These are phyloP conservation scores for Stictonetta naevosa DNA, from an alignment of 2,113 vertebrate species.

Conservation along the genomic window DNA sequence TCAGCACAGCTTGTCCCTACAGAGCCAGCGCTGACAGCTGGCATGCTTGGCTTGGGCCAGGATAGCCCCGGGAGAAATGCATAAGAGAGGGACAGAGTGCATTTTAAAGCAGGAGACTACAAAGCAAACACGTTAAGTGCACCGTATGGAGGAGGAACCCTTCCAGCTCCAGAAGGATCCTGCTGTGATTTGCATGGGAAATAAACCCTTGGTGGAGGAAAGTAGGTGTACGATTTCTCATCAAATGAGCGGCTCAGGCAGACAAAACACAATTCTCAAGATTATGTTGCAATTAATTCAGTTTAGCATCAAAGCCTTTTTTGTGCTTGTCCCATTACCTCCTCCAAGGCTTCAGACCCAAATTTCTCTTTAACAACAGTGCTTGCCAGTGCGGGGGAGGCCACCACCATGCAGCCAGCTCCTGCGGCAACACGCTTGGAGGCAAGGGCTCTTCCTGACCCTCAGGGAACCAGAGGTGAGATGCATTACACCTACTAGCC, in stretches of 20 bases:
- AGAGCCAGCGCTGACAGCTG: accelerated
- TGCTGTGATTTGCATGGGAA: neutral
- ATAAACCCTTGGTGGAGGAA: neutral
- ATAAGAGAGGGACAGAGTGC: accelerated
- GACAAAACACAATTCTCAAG: neutral
- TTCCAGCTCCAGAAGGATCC: neutral
- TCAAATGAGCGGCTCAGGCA: neutral
- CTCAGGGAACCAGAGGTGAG: neutral
- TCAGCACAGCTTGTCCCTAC: neutral
- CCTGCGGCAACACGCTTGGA: neutral
- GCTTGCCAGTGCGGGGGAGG: neutral
- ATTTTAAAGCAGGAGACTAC: neutral
- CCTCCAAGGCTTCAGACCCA: neutral
- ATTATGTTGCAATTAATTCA: neutral
- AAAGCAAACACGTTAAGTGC: neutral
- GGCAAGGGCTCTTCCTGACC: neutral
- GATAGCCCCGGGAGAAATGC: accelerated
- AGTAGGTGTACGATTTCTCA: neutral
- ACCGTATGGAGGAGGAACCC: neutral
- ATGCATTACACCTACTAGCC: neutral
- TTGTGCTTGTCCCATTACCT: neutral
- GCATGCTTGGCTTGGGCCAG: neutral
- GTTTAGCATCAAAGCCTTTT: neutral
- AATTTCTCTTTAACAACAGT: neutral
- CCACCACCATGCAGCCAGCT: neutral